Percentiles rank a stretch among this genome's conserved stretches.
Evolutionary conservation across 2,888 invertebrate species (phyloP).

Genomic region (Proisotoma minuta): DNA sequence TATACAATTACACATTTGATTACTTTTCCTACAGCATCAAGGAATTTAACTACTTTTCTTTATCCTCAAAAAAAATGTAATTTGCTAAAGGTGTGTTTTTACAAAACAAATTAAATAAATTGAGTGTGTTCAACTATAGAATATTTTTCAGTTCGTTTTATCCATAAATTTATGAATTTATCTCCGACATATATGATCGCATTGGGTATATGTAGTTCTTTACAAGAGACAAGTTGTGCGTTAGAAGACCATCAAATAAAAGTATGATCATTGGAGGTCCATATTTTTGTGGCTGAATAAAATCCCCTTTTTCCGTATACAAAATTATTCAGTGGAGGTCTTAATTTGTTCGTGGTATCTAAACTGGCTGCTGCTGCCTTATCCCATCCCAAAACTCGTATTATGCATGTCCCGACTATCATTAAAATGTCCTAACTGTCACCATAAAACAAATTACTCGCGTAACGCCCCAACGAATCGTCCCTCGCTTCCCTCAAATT

Average conservation of each 20-base stretch:
- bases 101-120: background rate
- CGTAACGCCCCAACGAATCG: constrained; percentile 37
- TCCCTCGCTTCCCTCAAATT: background rate
- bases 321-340: constrained; percentile 18
- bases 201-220: background rate
- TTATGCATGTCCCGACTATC: constrained; percentile 41
- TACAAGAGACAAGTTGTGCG: too few relatives aligned
- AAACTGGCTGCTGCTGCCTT: constrained; percentile 20
- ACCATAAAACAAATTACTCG: constrained; percentile 47
- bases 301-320: constrained; percentile 6
- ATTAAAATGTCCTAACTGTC: constrained; percentile 48
- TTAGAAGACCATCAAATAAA: background rate
- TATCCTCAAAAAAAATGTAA: background rate
- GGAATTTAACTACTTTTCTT: background rate
- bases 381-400: constrained; percentile 19
- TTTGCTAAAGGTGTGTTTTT: background rate
- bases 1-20: too few relatives aligned
- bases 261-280: constrained; percentile 1
- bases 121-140: background rate
- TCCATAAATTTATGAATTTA: background rate
- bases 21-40: too few relatives aligned
- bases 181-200: background rate
- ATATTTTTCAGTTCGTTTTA: too few relatives aligned
- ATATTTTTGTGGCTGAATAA: constrained; percentile 4
- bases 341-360: constrained; percentile 40